phyloP scores from a whole-genome alignment of 2,113 vertebrate genomes.

The Cinclus cinclus region DNA sequence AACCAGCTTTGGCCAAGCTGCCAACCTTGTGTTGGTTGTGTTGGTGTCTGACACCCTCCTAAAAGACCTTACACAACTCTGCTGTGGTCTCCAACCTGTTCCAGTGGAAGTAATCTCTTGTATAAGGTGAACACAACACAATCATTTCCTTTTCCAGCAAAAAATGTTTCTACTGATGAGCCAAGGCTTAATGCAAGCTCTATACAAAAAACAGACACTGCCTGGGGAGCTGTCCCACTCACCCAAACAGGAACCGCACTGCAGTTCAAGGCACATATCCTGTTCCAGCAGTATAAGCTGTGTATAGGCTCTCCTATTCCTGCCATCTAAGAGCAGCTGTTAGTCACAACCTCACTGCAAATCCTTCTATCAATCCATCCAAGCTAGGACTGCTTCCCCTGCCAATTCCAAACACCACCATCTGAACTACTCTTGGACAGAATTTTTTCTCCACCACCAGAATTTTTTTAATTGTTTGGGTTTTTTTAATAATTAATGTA shows the following conservation, averaged over 20 bases:
- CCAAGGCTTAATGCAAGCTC: background rate
- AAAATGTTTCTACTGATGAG: background rate
- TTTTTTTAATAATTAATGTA: background rate
- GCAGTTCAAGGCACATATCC: background rate
- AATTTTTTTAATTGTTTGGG: background rate
- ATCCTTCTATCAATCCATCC: background rate
- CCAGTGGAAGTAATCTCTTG: background rate
- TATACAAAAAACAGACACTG: no score
- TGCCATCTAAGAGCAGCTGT: background rate
- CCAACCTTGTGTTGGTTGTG: background rate
- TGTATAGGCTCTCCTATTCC: background rate
- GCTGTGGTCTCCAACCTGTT: background rate
- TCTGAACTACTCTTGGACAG: background rate
- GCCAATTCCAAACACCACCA: background rate
- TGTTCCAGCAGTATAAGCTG: background rate
- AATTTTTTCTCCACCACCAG: background rate
- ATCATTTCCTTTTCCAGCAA: background rate
- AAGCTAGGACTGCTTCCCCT: background rate
- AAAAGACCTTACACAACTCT: background rate
- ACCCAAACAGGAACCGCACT: background rate
- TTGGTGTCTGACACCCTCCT: background rate
- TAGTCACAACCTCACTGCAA: background rate
- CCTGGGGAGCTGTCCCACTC: background rate
- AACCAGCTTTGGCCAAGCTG: background rate
- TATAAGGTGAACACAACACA: background rate